Base-by-base conservation (phyloP, 2,797 vertebrate genomes). In the Falco biarmicus region DNA sequence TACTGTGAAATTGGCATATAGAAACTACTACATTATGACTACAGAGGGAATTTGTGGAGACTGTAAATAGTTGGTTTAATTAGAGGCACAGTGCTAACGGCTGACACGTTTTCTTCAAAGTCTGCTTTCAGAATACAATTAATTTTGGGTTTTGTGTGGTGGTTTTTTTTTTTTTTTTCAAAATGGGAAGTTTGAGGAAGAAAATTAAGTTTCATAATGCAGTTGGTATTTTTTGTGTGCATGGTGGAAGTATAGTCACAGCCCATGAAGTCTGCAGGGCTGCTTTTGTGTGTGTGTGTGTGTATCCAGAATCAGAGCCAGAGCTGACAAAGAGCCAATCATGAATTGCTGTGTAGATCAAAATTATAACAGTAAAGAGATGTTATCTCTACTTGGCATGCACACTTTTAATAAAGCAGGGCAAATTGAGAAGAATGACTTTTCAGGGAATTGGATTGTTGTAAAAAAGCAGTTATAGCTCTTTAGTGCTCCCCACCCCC, bases 61-160 rank as follows among this genome's bases (percentile, higher is more conserved):
- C 65, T 32, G 20, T 89, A 80, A 92, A 85, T 95, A 85, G 26
- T 68, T 92, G 90, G 64, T 74, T 94, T 94, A 95, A 95, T 93
- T 92, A 92, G 68, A 60, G 68, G 34, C 64, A 79, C n/a, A 16
- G 57, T 77, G 24, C 59, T 84, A 70, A 79, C 61, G 77, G 47
- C 86, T 77, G 63, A 60, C 45, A 50, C 16, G 2, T 85, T 79
- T 57, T 89, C 6, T 43, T 91, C 78, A 41, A 92, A 87, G 48
- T 84, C 47, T 87, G 63, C 45, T 94, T 93, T 95, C 66, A 70
- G 77, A 95, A 85, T 77, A 47, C 14, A 78, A 41, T 64, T 80
- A 26, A 45, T 68, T 6, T 31, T 79, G 22, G 15, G 7, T 17
- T 28, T 39, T 39, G 39, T 39, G 39, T 39, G 39, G n/a, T n/a